Conservation (phyloP, 1,140 invertebrate species). For the Pissodes strobi region DNA sequence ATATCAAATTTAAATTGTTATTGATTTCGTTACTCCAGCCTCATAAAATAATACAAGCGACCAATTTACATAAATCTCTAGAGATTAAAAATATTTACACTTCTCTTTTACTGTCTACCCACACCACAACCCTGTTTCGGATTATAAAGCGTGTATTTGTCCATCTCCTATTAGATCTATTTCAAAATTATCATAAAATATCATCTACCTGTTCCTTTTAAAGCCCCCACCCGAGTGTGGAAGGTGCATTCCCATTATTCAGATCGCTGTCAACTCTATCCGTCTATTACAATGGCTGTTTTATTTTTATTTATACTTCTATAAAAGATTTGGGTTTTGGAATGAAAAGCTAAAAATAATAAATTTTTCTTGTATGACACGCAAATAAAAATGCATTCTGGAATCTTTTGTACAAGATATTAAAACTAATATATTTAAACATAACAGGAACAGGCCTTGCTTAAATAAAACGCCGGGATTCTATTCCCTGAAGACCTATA, state of each 20-base stretch:
- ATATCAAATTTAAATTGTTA: too few relatives aligned
- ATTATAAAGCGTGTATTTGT: too few relatives aligned
- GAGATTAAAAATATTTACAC: too few relatives aligned
- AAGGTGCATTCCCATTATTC: slow-evolving; percentile 12
- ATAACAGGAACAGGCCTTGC: too few relatives aligned
- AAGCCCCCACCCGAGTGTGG: neutral
- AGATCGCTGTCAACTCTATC: slow-evolving; percentile 17
- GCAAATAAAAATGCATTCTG: slow-evolving; percentile 2
- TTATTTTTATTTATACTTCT: slow-evolving; percentile 16
- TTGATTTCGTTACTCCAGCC: too few relatives aligned
- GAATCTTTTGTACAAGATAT: slow-evolving; percentile 5
- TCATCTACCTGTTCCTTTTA: slow-evolving; percentile 15
- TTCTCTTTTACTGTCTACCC: too few relatives aligned
- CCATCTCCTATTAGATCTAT: slow-evolving; percentile 8
- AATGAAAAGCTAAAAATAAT: slow-evolving; percentile 6
- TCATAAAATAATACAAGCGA: too few relatives aligned
- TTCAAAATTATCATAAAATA: slow-evolving; percentile 14
- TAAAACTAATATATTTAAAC: too few relatives aligned
- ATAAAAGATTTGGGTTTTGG: slow-evolving; percentile 15
- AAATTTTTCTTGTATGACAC: slow-evolving; percentile 13
- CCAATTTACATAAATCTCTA: too few relatives aligned
- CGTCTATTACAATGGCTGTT: slow-evolving; percentile 2
- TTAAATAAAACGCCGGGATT: too few relatives aligned
- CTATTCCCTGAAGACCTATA: too few relatives aligned
- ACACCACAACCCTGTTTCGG: too few relatives aligned